Evolutionary conservation across 2,113 vertebrate species (phyloP).

Genomic region (Axis porcinus): DNA sequence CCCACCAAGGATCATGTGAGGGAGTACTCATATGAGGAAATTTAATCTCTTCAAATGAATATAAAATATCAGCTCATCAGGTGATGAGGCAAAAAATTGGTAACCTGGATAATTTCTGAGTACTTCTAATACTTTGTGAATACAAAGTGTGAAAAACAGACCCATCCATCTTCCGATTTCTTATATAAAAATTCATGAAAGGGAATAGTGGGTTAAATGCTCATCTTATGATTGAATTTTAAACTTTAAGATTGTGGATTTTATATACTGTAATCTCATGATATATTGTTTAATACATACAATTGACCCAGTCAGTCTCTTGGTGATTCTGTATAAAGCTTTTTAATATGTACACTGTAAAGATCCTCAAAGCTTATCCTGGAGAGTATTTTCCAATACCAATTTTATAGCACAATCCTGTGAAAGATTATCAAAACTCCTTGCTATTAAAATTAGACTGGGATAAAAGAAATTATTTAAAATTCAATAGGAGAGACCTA

Average conservation of each 20-base stretch:
- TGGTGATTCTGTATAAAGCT: not conserved
- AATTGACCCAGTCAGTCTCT: not conserved
- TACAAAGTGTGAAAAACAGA: not conserved
- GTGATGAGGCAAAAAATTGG: not conserved
- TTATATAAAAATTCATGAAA: not conserved
- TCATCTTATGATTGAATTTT: not conserved
- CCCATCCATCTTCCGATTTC: not conserved
- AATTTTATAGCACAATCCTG: not conserved
- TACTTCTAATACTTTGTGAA: not conserved
- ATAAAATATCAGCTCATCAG: not conserved
- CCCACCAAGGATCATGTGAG: not conserved
- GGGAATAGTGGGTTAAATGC: not conserved
- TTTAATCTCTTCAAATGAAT: not conserved
- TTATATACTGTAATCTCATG: not conserved
- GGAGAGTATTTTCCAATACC: not conserved
- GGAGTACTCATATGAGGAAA: not conserved
- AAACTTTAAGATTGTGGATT: not conserved
- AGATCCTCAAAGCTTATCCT: not conserved
- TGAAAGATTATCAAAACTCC: not conserved
- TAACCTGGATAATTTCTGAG: not conserved
- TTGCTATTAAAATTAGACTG: constrained; percentile 4
- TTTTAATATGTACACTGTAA: not conserved
- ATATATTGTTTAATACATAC: not conserved
- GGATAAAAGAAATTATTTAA: not conserved
- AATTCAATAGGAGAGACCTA: not conserved